phyloP scores from a whole-genome alignment of 2,888 invertebrate genomes.

The Macropis europaea region DNA sequence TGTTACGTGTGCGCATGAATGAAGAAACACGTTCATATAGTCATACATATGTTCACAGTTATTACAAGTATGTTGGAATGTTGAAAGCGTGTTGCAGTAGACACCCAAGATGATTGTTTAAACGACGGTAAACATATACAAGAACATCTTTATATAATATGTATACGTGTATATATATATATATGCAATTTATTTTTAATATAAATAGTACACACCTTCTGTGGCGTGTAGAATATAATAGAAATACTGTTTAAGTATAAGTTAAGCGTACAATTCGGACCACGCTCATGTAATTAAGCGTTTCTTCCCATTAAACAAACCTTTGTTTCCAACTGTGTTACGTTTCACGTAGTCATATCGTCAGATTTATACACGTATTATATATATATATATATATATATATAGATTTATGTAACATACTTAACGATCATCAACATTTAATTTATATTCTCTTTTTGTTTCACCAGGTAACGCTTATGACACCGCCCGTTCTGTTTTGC shows the following conservation, averaged over 20 bases:
- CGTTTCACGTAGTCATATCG: constrained; percentile 29
- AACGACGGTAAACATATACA: constrained; percentile 57
- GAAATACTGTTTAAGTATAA: constrained; percentile 68
- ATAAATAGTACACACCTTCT: constrained; percentile 38
- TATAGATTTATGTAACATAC: constrained; percentile 37
- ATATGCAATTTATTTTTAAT: constrained; percentile 33
- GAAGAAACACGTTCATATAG: constrained; percentile 29
- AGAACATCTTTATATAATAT: constrained; percentile 51
- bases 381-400: constrained; percentile 42
- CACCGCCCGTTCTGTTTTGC: neutral
- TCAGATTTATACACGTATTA: constrained; percentile 6
- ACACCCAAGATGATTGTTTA: constrained; percentile 61
- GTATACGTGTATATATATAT: constrained; percentile 19
- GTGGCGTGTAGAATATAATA: constrained; percentile 53
- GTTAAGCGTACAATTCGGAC: constrained; percentile 72
- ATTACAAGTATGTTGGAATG: constrained; percentile 28
- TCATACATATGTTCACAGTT: constrained; percentile 25
- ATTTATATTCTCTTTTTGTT: constrained; percentile 21
- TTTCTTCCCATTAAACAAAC: constrained; percentile 48
- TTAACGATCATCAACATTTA: constrained; percentile 55
- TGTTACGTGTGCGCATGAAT: neutral
- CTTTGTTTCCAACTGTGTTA: constrained; percentile 30
- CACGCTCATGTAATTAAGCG: constrained; percentile 56
- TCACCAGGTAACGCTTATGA: constrained; percentile 20
- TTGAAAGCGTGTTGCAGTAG: constrained; percentile 47